phyloP scores from a whole-genome alignment of 2,113 vertebrate species.

The Notothenia rossii region DNA sequence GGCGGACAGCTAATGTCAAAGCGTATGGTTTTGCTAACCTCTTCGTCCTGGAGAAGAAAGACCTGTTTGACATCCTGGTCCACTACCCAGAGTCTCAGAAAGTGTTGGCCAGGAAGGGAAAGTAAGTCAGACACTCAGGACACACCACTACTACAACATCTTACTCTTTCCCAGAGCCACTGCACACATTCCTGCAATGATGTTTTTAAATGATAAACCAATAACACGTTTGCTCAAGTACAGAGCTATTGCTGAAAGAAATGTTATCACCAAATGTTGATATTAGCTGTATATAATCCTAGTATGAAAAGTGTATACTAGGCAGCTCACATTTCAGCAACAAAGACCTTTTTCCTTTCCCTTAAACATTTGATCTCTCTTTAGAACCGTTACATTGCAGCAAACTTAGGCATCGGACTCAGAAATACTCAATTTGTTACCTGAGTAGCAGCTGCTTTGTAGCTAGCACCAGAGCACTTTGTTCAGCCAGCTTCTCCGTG shows the following conservation, averaged over 20 bases:
- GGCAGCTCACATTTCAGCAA: too few relatives aligned
- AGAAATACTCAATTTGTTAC: too few relatives aligned
- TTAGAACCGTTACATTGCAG: too few relatives aligned
- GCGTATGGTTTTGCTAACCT: conserved; percentile 95
- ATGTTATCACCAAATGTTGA: too few relatives aligned
- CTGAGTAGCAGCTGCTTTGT: too few relatives aligned
- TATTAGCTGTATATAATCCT: too few relatives aligned
- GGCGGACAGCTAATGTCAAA: conserved; percentile 91
- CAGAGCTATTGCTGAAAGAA: too few relatives aligned
- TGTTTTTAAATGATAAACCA: background rate
- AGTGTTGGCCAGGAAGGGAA: conserved; percentile 91
- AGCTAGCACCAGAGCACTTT: background rate
- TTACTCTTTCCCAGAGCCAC: background rate
- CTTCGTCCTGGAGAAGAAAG: conserved; percentile 94
- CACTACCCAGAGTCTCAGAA: conserved; percentile 96
- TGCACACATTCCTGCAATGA: background rate
- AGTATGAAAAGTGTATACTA: too few relatives aligned
- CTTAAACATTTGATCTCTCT: too few relatives aligned
- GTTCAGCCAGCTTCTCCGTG: background rate
- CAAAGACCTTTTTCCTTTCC: too few relatives aligned
- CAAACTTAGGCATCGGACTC: too few relatives aligned
- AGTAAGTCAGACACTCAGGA: conserved; percentile 43
- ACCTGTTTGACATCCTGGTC: conserved; percentile 91
- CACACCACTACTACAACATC: background rate
- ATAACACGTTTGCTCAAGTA: background rate